These are phyloP conservation scores for Myotis pilosus DNA, from an alignment of 2,797 vertebrate genomes.

Conservation along the genomic window DNA sequence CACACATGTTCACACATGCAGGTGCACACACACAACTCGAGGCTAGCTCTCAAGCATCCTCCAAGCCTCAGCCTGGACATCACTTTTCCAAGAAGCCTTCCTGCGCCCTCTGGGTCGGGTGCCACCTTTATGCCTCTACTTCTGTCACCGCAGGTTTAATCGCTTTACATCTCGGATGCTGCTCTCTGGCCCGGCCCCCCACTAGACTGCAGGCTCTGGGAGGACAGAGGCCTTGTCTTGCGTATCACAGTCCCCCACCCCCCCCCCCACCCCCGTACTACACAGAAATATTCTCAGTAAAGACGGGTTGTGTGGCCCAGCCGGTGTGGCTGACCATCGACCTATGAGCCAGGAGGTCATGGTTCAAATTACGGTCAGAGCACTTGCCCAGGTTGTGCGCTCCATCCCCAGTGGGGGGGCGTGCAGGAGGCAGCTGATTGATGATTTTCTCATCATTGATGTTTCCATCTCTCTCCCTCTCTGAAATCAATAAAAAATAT, in stretches of 20 bases:
- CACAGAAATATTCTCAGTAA: neutral
- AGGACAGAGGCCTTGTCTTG: neutral
- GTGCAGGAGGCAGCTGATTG: too few relatives aligned
- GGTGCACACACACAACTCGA: neutral
- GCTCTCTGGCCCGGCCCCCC: neutral
- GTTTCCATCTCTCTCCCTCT: too few relatives aligned
- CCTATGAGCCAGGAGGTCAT: too few relatives aligned
- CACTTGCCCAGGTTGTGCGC: too few relatives aligned
- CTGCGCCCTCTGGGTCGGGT: neutral
- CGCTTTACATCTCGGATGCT: fast-evolving
- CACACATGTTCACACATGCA: neutral
- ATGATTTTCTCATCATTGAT: too few relatives aligned
- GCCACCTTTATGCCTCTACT: neutral
- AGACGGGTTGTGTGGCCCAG: neutral
- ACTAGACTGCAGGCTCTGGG: neutral
- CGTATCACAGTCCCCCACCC: neutral
- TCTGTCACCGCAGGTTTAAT: too few relatives aligned
- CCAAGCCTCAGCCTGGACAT: neutral
- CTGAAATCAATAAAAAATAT: too few relatives aligned
- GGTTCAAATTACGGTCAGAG: too few relatives aligned
- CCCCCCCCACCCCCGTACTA: fast-evolving
- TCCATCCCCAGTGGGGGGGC: too few relatives aligned
- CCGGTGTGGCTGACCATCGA: too few relatives aligned
- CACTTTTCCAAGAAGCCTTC: neutral
- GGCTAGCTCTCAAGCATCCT: neutral